Base-by-base conservation (phyloP, 2,113 vertebrate species). In the Struthio camelus region DNA sequence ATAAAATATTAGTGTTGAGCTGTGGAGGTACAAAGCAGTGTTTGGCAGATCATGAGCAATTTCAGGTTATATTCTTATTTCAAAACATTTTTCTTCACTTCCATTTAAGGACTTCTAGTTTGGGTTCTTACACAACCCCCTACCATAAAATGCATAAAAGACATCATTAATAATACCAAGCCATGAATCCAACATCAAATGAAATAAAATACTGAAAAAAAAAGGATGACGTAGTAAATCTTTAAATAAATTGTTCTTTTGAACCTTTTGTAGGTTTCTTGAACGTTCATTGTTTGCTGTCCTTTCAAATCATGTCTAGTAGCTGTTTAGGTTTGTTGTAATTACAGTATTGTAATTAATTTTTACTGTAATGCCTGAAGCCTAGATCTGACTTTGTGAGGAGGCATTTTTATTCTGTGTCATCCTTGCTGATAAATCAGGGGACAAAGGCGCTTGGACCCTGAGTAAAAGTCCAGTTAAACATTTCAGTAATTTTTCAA, bases 401-500 rank as follows among this genome's bases (percentile, higher is more conserved):
- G 32, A 85, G 44, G 13, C 38, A 80, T 89, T 96, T 96, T 91
- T 87, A 92, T 89, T 85, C 56, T 59, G 53, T 54, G 62, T 69
- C 69, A 40, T 58, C 66, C 38, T 65, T 94, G 77, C 94, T 90
- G 82, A 90, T 83, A 94, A 89, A 95, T 85, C 0, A 5, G 38
- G 50, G 50, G 9, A 87, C 71, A 87, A 75, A 96, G 56, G 20
- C 64, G 90, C 22, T 19, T 73, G 87, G 70, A 96, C 93, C 42
- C 80, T 50, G 73, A 93, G 87, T 95, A 81, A 89, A 93, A 95
- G 94, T 94, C 93, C 90, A 96, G 89, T 94, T 90, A 97, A 97
- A 89, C 91, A 96, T 92, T 95, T 93, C 93, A 93, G 90, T 92
- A 88, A 87, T 96, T 95, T 97, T 95, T 93, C 75, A 90, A 93